phyloP scores from a whole-genome alignment of 1,140 invertebrate genomes.

The Trichoplusia ni region DNA sequence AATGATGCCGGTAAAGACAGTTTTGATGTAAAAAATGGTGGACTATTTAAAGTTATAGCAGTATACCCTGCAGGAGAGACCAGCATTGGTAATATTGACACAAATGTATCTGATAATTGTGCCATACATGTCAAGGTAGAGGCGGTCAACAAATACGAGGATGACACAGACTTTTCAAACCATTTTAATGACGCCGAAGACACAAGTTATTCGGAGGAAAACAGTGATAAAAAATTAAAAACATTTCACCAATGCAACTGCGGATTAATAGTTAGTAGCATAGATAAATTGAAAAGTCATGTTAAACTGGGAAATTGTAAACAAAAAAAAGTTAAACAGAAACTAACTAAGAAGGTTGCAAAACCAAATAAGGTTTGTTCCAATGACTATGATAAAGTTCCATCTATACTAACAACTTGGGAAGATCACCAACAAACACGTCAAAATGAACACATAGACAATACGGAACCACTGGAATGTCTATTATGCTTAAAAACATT shows the following conservation, averaged over 20 bases:
- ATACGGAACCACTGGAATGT: background rate
- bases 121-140: slow-evolving; percentile 7
- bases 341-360: slow-evolving; percentile 7
- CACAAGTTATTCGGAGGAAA: background rate
- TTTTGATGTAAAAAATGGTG: slow-evolving; percentile 17
- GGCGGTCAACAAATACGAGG: background rate
- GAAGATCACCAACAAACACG: slow-evolving; percentile 11
- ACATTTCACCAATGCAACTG: slow-evolving; percentile 20
- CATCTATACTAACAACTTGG: slow-evolving; percentile 2
- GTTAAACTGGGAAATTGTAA: slow-evolving; percentile 25
- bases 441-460: background rate
- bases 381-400: slow-evolving; percentile 17
- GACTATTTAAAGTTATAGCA: background rate
- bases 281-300: slow-evolving; percentile 31
- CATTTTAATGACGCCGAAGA: slow-evolving; percentile 10
- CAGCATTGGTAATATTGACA: background rate
- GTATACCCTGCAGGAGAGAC: background rate
- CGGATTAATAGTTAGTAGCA: slow-evolving; percentile 19
- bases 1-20: background rate
- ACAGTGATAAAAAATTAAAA: background rate
- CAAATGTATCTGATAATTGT: background rate
- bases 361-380: slow-evolving; percentile 1
- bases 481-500: background rate
- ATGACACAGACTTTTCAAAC: background rate
- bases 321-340: slow-evolving; percentile 16